Conservation (phyloP, 2,113 vertebrate genomes). For the Hyaena hyaena region DNA sequence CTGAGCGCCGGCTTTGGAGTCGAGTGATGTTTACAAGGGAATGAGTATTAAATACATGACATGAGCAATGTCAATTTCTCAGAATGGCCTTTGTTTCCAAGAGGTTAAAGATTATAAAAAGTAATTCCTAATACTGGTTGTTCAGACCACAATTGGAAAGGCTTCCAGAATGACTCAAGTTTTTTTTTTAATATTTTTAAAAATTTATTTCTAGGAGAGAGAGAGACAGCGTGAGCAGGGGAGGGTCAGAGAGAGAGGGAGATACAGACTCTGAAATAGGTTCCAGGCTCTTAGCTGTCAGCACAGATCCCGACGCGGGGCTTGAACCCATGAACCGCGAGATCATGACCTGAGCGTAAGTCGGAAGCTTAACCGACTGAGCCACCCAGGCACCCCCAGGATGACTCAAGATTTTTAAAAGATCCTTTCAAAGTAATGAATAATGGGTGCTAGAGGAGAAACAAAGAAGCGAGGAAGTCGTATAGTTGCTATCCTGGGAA, state of each 20-base stretch:
- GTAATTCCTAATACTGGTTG: conserved; percentile 14
- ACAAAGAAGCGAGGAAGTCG: not conserved
- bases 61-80: conserved; percentile 23
- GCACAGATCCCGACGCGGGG: too few relatives aligned
- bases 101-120: conserved; percentile 45
- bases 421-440: conserved; percentile 38
- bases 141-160: conserved; percentile 19
- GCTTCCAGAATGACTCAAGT: conserved; percentile 40
- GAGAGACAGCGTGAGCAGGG: too few relatives aligned
- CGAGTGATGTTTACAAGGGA: not conserved
- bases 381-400: not conserved
- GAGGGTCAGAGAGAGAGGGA: too few relatives aligned
- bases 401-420: conserved; percentile 59
- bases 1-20: not conserved
- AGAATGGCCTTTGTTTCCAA: conserved; percentile 38
- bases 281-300: too few relatives aligned
- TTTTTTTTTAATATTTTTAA: not conserved
- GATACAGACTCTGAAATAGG: too few relatives aligned
- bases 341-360: too few relatives aligned
- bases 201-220: too few relatives aligned
- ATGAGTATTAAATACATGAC: conserved; percentile 33
- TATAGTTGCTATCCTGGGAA: not conserved
- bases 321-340: too few relatives aligned
- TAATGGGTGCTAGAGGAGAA: not conserved
- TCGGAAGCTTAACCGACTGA: too few relatives aligned